These are phyloP conservation scores for Hemistola chrysoprasaria DNA, from an alignment of 2,888 invertebrate species.

Conservation along the genomic window DNA sequence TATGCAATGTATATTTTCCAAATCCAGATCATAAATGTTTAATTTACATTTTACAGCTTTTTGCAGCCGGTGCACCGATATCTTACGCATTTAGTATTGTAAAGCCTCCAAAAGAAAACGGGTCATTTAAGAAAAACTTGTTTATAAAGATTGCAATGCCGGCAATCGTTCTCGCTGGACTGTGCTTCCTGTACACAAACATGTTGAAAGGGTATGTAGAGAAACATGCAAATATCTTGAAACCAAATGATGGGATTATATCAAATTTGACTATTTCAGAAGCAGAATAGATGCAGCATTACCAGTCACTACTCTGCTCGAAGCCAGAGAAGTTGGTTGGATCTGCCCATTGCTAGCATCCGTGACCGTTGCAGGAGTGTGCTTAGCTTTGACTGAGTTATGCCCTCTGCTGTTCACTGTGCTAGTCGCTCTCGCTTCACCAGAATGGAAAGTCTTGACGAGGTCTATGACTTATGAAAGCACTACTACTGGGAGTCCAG, in stretches of 20 bases:
- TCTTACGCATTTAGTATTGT: constrained; percentile 68
- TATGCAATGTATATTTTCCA: neutral
- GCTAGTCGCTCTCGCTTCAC: constrained; percentile 80
- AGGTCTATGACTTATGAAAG: constrained; percentile 83
- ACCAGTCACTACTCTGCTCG: constrained; percentile 82
- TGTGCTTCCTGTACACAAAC: constrained; percentile 72
- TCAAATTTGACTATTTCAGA: too few relatives aligned
- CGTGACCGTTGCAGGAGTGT: constrained; percentile 81
- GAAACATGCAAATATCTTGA: too few relatives aligned
- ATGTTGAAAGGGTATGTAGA: too few relatives aligned
- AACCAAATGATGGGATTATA: too few relatives aligned
- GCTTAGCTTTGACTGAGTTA: constrained; percentile 84
- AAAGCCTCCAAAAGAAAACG: constrained; percentile 55
- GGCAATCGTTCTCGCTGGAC: constrained; percentile 54
- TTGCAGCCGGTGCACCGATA: constrained; percentile 73
- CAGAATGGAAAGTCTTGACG: constrained; percentile 84
- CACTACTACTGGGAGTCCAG: constrained; percentile 83
- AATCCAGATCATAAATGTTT: too few relatives aligned
- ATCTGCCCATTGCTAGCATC: constrained; percentile 82
- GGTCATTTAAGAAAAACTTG: constrained; percentile 56
- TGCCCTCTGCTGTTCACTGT: constrained; percentile 80
- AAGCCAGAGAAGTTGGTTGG: constrained; percentile 83
- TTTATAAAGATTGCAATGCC: constrained; percentile 63
- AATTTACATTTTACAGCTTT: constrained; percentile 61
- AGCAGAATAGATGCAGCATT: constrained; percentile 81